These are phyloP conservation scores for Archips xylosteana DNA, from an alignment of 2,888 invertebrate genomes.

Conservation along the genomic window DNA sequence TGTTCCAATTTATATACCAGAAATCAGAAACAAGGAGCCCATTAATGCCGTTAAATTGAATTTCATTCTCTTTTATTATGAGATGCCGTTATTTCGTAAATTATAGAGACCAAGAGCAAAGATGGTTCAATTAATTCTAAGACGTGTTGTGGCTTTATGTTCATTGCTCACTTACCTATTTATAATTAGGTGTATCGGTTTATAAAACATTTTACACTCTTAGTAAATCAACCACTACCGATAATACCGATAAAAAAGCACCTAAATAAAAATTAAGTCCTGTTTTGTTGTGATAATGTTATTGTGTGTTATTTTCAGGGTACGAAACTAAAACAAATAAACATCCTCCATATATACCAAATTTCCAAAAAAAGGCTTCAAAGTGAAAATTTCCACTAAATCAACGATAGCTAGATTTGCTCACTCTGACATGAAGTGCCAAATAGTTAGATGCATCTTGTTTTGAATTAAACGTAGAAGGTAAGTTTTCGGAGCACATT, in stretches of 20 bases:
- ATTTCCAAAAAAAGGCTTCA: neutral
- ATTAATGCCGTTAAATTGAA: constrained; percentile 50
- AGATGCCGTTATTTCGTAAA: constrained; percentile 23
- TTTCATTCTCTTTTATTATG: constrained; percentile 38
- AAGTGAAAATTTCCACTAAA: neutral
- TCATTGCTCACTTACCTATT: neutral
- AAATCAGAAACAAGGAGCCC: constrained; percentile 48
- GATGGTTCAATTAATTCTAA: constrained; percentile 28
- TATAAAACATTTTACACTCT: neutral
- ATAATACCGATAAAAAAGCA: too few relatives aligned
- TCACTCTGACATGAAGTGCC: neutral
- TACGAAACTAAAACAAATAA: too few relatives aligned
- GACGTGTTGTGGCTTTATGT: neutral
- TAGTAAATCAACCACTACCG: neutral
- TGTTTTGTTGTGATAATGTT: too few relatives aligned
- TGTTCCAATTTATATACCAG: constrained; percentile 38
- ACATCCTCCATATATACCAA: neutral
- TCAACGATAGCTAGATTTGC: neutral
- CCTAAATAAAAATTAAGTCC: too few relatives aligned
- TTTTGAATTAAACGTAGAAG: neutral
- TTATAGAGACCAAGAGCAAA: constrained; percentile 6
- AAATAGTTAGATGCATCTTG: neutral
- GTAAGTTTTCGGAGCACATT: constrained; percentile 20
- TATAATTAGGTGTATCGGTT: neutral
- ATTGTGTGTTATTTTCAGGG: too few relatives aligned